phyloP scores from a whole-genome alignment of 2,113 vertebrate genomes.

The Lethenteron reissneri region DNA sequence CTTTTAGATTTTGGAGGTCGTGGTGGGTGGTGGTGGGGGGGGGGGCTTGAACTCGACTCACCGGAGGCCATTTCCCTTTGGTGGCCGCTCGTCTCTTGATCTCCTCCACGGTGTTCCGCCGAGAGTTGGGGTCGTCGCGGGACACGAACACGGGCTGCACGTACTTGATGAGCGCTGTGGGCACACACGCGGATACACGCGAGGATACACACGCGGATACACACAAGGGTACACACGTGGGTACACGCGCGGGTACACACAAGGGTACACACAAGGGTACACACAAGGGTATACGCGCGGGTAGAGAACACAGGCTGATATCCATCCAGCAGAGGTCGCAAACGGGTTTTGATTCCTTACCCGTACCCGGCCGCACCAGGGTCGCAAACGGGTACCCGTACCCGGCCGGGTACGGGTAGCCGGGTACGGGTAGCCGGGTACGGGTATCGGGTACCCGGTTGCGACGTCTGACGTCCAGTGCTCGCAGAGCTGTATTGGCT shows the following conservation, averaged over 20 bases:
- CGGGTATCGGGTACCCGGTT: no score
- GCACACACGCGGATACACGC: neutral
- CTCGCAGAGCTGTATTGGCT: no score
- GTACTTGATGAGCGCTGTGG: constrained; percentile 67
- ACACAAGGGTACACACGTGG: constrained; percentile 10
- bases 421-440: no score
- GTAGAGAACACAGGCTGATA: no score
- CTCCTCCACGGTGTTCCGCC: constrained; percentile 81
- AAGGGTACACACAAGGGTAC: neutral
- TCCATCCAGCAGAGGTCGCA: no score
- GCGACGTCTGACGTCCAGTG: no score
- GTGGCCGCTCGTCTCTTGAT: constrained; percentile 63
- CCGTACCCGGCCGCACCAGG: no score
- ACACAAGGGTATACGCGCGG: neutral
- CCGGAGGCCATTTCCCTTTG: constrained; percentile 75
- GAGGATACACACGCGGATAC: neutral
- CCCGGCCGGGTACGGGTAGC: no score
- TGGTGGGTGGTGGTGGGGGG: no score
- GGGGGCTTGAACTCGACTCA: constrained; percentile 14
- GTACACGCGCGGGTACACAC: neutral
- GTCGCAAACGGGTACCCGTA: no score
- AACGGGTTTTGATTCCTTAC: no score
- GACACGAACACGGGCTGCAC: constrained; percentile 87
- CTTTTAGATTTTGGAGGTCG: no score
- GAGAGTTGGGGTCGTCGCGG: constrained; percentile 72